Percentiles rank a stretch among this genome's conserved stretches.
phyloP scores from a whole-genome alignment of 1,140 invertebrate species.

The Brachionus plicatilis region DNA sequence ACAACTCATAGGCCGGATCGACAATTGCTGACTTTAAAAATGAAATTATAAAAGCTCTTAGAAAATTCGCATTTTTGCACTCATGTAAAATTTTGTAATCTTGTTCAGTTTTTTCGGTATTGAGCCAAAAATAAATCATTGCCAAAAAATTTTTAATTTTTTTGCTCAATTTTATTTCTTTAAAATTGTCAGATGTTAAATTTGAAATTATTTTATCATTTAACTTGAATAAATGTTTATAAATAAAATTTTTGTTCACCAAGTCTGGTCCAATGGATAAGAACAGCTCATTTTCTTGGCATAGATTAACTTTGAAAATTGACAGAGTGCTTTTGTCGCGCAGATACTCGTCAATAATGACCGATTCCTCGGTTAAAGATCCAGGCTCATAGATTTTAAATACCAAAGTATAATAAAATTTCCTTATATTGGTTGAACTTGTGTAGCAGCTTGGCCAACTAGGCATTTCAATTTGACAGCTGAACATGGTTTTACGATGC shows the following conservation, averaged over 20 bases:
- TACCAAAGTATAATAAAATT: not conserved
- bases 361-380: not conserved
- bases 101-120: not conserved
- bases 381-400: not conserved
- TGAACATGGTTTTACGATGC: slow-evolving; percentile 23
- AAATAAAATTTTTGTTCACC: not conserved
- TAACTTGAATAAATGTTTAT: not conserved
- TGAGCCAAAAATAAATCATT: slow-evolving; percentile 11
- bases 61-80: not conserved
- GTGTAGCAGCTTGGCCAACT: not conserved
- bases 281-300: not conserved
- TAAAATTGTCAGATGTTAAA: not conserved
- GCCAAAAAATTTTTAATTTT: not conserved
- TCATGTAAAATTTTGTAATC: not conserved
- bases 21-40: slow-evolving; percentile 12
- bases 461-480: slow-evolving; percentile 15
- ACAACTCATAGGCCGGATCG: not conserved
- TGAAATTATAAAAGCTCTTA: slow-evolving; percentile 14
- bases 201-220: not conserved
- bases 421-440: not conserved
- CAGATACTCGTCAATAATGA: slow-evolving; percentile 5
- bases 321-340: not conserved
- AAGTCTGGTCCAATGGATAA: not conserved
- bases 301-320: not conserved
- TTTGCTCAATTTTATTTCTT: not conserved